Base-by-base conservation (phyloP, 2,113 vertebrate species). In the Gopherus evgoodei region DNA sequence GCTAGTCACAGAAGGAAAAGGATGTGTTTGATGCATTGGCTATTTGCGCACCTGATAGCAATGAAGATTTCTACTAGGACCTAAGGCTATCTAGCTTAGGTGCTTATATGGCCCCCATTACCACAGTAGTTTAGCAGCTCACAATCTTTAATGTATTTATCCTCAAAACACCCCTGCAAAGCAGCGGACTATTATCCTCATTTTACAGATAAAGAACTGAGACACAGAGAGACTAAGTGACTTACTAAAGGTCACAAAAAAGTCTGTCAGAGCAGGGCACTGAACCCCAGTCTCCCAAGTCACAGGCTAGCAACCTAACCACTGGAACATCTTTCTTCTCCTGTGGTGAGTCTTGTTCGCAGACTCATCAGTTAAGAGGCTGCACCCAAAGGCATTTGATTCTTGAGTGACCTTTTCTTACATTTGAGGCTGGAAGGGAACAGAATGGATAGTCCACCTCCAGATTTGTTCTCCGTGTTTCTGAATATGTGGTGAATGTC, bases 261-360 rank as follows among this genome's bases (percentile, higher is more conserved):
- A 0, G 0, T 10, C 3, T 1, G 25, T 35, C 52, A 82, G 65
- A 50, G 35, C 1, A 1, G 0, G 53, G 5, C 62, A 38, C 5
- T 44, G 29, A 89, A 89, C 79, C 31, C n/a, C 88, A 42, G 78
- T 59, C 75, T 87, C 38, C 38, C 52, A 93, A 89, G 53, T 47
- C 83, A 59, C 65, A 93, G 95, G 25, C 35, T 57, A 54, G 11
- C 56, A 59, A 50, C 52, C 65, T 25, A 0, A 35, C 24, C 52
- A 50, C 14, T 8, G 50, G 42, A 49, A 56, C 5, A 27, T 38
- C n/a, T 38, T 38, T 38, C 65, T n/a, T 27, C 75, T 59, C 76
- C 2, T 75, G 29, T 29, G 90, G 29, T 93, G 90, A 62, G 80
- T 93, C 90, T 62, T 78, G 42, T 47, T 25, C 14, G 38, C 19